Base-by-base conservation (phyloP, 2,113 vertebrate genomes). In the Pangasianodon gigas region DNA sequence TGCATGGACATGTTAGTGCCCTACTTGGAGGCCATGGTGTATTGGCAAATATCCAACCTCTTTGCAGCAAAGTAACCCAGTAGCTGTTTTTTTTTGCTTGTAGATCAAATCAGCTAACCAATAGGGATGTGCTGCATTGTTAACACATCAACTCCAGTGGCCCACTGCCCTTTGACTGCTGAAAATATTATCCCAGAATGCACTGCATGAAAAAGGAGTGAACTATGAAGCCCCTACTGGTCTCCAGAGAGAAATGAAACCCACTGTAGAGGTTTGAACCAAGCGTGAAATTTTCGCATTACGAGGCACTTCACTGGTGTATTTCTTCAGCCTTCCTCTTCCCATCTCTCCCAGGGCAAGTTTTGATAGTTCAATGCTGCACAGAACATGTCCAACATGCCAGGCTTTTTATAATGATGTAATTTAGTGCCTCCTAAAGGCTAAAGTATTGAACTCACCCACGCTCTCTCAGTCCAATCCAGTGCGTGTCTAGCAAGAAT, bases 361-460 rank as follows among this genome's bases (percentile, higher is more conserved):
- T 56, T 51, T 32, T 82, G 58, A 82, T 90, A 62, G 56, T n/a
- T 77, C 14, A 54, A 10, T 71, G 77, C 62, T 24, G 84, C 16
- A 21, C 75, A 58, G 84, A 86, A 81, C 60, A 69, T 81, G 84
- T 86, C 75, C 44, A 86, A 77, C 77, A 46, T 19, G 75, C 85
- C 52, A 71, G 18, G 26, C n/a, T 58, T 90, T 86, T 71, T 69
- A 86, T 90, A 82, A 90, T 82, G 89, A 90, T 86, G 37, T 82
- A 85, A 62, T 90, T 90, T 71, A 69, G 62, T 46, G 75, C 37
- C 26, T 90, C 51, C 89, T 87, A 71, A 82, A 90, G 84, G 89
- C 74, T 86, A 81, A 86, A 86, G 41, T 44, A 87, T 87, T 46
- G 37, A 58, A 69, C 74, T 81, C 84, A 32, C 89, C 89, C 84